phyloP scores from a whole-genome alignment of 2,113 vertebrate species.

The Actenoides hombroni region DNA sequence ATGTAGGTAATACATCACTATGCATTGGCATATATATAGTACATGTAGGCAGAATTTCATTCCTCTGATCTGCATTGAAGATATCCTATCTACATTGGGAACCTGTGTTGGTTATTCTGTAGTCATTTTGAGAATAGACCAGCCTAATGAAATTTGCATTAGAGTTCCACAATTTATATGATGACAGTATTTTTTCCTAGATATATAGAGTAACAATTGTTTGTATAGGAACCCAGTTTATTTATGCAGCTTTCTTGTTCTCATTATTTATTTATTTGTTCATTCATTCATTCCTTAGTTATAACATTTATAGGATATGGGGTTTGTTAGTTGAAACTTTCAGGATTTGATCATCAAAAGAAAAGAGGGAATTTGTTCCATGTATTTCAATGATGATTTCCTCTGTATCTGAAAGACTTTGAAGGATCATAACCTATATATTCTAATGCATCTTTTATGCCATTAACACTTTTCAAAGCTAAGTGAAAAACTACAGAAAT shows the following conservation, averaged over 20 bases:
- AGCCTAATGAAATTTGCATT: not conserved
- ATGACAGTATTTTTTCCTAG: not conserved
- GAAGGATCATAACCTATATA: not conserved
- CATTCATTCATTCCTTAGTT: not conserved
- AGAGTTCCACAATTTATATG: not conserved
- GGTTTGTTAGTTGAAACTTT: not conserved
- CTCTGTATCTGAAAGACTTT: not conserved
- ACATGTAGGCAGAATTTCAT: not conserved
- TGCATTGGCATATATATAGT: not conserved
- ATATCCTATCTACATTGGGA: not conserved
- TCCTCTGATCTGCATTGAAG: conserved; percentile 50
- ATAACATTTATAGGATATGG: not conserved
- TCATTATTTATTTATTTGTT: not conserved
- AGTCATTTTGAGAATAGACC: not conserved
- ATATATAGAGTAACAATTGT: not conserved
- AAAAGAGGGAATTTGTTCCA: not conserved
- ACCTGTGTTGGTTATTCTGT: not conserved
- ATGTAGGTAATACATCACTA: not conserved
- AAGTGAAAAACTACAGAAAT: not conserved
- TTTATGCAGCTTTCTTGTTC: not conserved
- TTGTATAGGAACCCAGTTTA: rapidly evolving
- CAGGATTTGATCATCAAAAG: not conserved
- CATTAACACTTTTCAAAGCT: not conserved
- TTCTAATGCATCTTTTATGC: not conserved
- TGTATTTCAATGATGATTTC: not conserved